phyloP scores from a whole-genome alignment of 2,888 invertebrate genomes.

The Zygaena filipendulae region DNA sequence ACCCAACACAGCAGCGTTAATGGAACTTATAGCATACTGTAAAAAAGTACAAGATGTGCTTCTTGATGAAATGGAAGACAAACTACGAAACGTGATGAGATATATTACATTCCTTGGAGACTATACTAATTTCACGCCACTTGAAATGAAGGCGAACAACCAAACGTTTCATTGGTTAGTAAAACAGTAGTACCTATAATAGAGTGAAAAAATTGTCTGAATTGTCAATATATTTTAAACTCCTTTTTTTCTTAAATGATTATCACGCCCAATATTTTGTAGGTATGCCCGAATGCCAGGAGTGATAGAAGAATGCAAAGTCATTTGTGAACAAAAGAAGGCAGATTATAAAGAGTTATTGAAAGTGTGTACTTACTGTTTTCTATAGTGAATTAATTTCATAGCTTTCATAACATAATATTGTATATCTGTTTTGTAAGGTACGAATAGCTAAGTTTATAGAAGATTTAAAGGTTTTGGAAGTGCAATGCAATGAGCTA shows the following conservation, averaged over 20 bases:
- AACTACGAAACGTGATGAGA: conserved; percentile 71
- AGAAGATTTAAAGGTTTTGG: conserved; percentile 83
- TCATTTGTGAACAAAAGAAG: conserved; percentile 81
- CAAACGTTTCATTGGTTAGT: conserved; percentile 82
- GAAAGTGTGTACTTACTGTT: too few relatives aligned
- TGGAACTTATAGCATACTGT: conserved; percentile 82
- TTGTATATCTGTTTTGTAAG: too few relatives aligned
- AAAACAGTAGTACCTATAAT: too few relatives aligned
- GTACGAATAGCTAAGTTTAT: conserved; percentile 79
- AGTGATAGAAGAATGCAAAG: conserved; percentile 83
- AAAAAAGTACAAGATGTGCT: conserved; percentile 75
- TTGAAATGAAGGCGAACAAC: conserved; percentile 88
- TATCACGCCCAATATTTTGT: too few relatives aligned
- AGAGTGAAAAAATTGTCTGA: too few relatives aligned
- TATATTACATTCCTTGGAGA: conserved; percentile 86
- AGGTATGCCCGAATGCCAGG: conserved; percentile 80
- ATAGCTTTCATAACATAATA: too few relatives aligned
- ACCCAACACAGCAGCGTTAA: conserved; percentile 82
- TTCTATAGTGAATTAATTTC: too few relatives aligned
- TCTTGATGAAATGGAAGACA: conserved; percentile 77
- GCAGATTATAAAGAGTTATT: conserved; percentile 85
- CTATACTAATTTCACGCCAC: conserved; percentile 78
- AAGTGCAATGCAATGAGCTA: conserved; percentile 83
- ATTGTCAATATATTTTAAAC: too few relatives aligned
- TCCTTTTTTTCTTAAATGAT: too few relatives aligned